phyloP scores from a whole-genome alignment of 2,797 vertebrate genomes.

The Eulemur coronatus region DNA sequence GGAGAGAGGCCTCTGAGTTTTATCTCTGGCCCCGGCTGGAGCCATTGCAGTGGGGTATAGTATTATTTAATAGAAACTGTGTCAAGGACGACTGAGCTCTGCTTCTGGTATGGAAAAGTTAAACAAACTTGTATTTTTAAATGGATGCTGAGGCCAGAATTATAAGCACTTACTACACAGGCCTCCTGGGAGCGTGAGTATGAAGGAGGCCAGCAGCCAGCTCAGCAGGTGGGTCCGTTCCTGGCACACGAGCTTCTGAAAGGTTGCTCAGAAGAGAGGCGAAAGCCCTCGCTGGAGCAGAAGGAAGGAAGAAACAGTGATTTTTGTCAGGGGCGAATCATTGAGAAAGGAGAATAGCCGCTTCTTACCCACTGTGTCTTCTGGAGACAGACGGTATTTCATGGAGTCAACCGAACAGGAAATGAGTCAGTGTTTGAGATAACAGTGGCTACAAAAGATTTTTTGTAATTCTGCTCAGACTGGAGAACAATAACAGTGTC shows the following conservation, averaged over 20 bases:
- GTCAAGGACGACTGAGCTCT: background rate
- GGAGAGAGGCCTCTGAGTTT: background rate
- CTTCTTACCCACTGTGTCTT: background rate
- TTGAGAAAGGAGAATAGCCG: background rate
- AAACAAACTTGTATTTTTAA: background rate
- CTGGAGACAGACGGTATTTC: background rate
- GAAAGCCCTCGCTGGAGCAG: background rate
- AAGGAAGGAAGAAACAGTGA: background rate
- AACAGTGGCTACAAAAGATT: background rate
- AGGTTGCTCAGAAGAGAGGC: background rate
- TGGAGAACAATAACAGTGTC: background rate
- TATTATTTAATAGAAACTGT: background rate
- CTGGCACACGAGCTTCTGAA: background rate
- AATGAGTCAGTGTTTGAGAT: conserved; percentile 2
- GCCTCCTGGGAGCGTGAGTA: background rate
- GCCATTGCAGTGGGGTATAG: background rate
- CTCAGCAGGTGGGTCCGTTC: background rate
- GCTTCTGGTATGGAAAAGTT: background rate
- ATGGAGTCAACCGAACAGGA: background rate
- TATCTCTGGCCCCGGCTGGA: background rate
- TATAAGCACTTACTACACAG: background rate
- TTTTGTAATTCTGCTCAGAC: conserved; percentile 17
- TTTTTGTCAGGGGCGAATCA: background rate
- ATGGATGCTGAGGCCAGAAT: background rate
- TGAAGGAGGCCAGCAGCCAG: background rate